Conservation (phyloP, 2,797 vertebrate species). For the Meriones psammophilus region DNA sequence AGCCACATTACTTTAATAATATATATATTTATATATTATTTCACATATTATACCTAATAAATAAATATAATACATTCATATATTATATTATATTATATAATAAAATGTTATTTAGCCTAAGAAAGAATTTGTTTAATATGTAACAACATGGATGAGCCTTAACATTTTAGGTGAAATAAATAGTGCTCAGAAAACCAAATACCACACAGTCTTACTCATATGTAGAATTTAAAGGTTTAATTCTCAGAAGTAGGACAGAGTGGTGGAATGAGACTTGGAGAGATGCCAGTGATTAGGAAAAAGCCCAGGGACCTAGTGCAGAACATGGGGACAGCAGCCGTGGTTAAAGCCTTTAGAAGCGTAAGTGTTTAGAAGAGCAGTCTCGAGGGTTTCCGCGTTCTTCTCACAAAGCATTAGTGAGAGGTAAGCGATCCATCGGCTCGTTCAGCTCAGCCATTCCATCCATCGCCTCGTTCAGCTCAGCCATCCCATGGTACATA, state of each 20-base stretch:
- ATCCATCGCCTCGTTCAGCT: neutral
- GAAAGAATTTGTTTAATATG: neutral
- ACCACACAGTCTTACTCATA: neutral
- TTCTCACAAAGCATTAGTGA: neutral
- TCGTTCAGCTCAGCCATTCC: neutral
- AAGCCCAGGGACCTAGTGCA: neutral
- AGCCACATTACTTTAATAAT: neutral
- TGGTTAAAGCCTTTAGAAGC: neutral
- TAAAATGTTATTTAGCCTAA: neutral
- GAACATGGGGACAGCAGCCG: too few species aligned
- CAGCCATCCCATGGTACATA: neutral
- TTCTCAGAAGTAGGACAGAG: neutral
- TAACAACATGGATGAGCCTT: neutral
- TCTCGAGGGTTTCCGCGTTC: neutral
- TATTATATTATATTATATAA: neutral
- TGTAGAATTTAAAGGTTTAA: neutral
- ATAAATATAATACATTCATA: too few species aligned
- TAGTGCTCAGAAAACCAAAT: neutral
- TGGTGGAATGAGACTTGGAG: neutral
- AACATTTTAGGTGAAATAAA: neutral
- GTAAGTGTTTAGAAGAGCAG: too few species aligned
- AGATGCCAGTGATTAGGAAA: neutral
- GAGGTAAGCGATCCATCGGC: neutral
- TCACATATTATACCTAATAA: neutral
- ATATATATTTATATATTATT: neutral